phyloP scores from a whole-genome alignment of 2,113 vertebrate genomes.

The Dasyprocta punctata region DNA sequence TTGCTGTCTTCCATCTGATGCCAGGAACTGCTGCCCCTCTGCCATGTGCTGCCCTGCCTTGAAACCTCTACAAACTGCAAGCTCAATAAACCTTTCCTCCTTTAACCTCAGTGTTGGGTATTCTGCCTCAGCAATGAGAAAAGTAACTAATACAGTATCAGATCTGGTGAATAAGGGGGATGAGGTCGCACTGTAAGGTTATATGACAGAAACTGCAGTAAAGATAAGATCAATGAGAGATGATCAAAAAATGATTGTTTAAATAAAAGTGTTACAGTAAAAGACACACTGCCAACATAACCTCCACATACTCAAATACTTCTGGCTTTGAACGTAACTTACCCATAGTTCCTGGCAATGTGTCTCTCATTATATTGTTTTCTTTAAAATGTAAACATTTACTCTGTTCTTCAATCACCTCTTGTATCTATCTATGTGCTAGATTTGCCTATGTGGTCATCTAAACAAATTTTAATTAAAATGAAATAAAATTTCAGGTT shows the following conservation, averaged over 20 bases:
- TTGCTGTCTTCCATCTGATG: not conserved
- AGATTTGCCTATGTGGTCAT: not conserved
- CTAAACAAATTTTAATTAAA: conserved; percentile 23
- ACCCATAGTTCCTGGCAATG: not conserved
- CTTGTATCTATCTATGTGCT: not conserved
- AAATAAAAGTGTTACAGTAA: not conserved
- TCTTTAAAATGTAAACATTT: not conserved
- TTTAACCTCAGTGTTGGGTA: not conserved
- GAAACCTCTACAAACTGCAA: not conserved
- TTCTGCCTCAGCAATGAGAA: not conserved
- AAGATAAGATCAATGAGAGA: not conserved
- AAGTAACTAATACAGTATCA: not conserved
- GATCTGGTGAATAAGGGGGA: not conserved
- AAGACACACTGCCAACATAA: not conserved
- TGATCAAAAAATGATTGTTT: not conserved
- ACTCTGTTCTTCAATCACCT: not conserved
- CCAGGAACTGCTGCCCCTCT: not conserved
- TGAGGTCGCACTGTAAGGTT: not conserved
- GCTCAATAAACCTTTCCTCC: not conserved
- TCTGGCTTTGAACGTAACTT: not conserved
- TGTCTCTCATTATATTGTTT: not conserved
- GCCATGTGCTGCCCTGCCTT: not conserved
- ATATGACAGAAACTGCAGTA: not conserved
- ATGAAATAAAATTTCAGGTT: not conserved
- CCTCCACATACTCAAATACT: not conserved